These are phyloP conservation scores for Drosophila sp. DNA, from an alignment of 1,140 invertebrate genomes.

Conservation along the genomic window DNA sequence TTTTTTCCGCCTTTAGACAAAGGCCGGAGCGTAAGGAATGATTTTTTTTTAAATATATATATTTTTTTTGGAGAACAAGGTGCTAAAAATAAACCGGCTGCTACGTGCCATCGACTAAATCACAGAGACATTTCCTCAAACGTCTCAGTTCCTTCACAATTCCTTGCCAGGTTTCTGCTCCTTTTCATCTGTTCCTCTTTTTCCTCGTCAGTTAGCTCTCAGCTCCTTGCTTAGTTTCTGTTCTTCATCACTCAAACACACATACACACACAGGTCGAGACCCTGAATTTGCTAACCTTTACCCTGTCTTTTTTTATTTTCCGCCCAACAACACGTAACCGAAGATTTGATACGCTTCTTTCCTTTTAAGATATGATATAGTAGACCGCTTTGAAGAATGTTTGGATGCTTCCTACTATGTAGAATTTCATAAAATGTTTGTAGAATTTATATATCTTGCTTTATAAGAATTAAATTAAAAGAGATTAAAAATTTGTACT, in stretches of 20 bases:
- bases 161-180: background rate
- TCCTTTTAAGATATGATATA: too few species aligned
- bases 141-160: background rate
- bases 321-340: background rate
- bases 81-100: constrained; percentile 72
- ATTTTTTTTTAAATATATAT: constrained; percentile 7
- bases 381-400: too few species aligned
- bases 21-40: background rate
- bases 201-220: background rate
- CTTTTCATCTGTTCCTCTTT: background rate
- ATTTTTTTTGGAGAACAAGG: constrained; percentile 37
- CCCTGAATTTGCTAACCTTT: constrained; percentile 25
- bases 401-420: too few species aligned
- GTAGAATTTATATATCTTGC: too few species aligned
- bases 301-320: background rate
- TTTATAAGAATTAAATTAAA: too few species aligned
- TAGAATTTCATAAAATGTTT: too few species aligned
- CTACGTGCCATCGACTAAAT: constrained; percentile 59
- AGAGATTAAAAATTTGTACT: too few species aligned
- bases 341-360: background rate
- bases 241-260: background rate
- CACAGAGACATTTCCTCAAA: constrained; percentile 25
- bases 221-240: constrained; percentile 19
- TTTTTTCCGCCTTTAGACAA: background rate
- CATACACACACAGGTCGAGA: constrained; percentile 7